phyloP scores from a whole-genome alignment of 1,140 invertebrate species.

The Helicoverpa armigera region DNA sequence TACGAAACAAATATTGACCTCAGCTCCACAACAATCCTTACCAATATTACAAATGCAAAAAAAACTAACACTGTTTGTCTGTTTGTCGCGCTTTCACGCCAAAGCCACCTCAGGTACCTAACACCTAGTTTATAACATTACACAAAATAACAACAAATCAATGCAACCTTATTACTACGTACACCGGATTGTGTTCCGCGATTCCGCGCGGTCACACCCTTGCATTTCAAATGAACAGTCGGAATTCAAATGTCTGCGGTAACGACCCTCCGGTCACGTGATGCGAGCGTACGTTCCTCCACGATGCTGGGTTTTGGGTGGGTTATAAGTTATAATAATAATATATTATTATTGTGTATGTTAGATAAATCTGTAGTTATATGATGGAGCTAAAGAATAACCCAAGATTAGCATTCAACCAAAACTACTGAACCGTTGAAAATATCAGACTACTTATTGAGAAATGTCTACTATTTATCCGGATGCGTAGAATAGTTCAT shows the following conservation, averaged over 20 bases:
- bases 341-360: background rate
- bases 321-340: background rate
- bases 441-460: background rate
- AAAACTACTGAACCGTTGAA: too few relatives aligned
- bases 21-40: too few relatives aligned
- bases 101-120: background rate
- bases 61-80: background rate
- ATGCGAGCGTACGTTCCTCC: slow-evolving; percentile 4
- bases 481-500: too few relatives aligned
- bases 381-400: too few relatives aligned
- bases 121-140: background rate
- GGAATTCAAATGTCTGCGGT: slow-evolving; percentile 65
- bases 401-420: too few relatives aligned
- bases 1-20: too few relatives aligned
- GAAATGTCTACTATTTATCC: too few relatives aligned
- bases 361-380: background rate
- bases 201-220: slow-evolving; percentile 66
- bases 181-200: slow-evolving; percentile 59
- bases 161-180: slow-evolving; percentile 42
- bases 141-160: slow-evolving; percentile 19
- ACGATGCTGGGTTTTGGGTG: background rate
- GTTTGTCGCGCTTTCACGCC: background rate
- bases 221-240: slow-evolving; percentile 70
- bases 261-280: slow-evolving; percentile 57
- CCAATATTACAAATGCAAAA: too few relatives aligned